Conservation (phyloP, 2,888 invertebrate species). For the Dolomedes plantarius region DNA sequence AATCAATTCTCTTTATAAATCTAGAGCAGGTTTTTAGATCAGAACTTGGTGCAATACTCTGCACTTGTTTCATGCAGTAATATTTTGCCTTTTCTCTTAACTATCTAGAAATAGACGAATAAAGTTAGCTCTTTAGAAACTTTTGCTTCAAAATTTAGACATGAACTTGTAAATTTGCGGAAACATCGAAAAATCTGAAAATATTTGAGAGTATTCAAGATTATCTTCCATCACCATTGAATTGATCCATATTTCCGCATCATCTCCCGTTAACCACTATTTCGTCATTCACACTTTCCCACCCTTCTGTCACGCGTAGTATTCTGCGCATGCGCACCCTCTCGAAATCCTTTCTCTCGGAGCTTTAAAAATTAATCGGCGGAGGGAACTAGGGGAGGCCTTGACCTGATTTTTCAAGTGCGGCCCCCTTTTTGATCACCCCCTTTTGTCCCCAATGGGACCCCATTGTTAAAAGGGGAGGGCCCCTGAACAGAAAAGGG, state of each 20-base stretch:
- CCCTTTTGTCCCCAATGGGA: conserved; percentile 36
- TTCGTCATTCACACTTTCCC: background rate
- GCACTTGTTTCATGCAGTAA: no score
- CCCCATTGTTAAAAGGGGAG: conserved; percentile 17
- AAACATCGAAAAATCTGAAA: no score
- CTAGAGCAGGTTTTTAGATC: no score
- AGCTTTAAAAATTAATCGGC: conserved; percentile 66
- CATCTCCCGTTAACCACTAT: background rate
- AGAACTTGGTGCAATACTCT: no score
- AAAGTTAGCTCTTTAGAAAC: no score
- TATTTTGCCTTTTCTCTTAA: no score
- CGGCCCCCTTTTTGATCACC: conserved; percentile 60
- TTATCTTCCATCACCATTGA: no score
- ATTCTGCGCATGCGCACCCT: conserved; percentile 53
- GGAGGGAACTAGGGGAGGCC: conserved; percentile 49
- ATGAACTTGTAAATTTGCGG: no score
- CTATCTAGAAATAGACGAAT: no score
- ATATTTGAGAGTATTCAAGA: no score
- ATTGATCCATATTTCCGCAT: background rate
- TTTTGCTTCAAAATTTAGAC: no score
- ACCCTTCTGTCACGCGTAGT: conserved; percentile 6
- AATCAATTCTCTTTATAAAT: no score
- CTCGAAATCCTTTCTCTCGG: conserved; percentile 63
- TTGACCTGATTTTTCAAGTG: conserved; percentile 67
- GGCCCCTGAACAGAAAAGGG: conserved; percentile 20